phyloP scores from a whole-genome alignment of 2,113 vertebrate genomes.

The Thamnaconus septentrionalis region DNA sequence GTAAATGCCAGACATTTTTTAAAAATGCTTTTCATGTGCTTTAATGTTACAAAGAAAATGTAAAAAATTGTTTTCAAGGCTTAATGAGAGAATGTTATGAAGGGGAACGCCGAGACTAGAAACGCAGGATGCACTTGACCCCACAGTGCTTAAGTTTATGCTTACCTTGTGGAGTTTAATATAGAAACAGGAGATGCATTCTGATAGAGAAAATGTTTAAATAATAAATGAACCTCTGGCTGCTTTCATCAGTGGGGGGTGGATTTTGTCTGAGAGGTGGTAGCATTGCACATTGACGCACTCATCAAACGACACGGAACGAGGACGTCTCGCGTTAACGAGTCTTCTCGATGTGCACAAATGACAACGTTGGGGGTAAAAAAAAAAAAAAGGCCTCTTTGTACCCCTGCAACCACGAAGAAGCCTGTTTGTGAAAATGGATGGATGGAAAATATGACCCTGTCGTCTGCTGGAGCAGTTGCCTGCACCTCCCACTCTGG shows the following conservation, averaged over 20 bases:
- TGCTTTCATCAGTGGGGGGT: conserved; percentile 63
- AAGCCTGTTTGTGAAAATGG: no score
- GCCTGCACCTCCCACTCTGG: not conserved
- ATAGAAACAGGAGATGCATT: conserved; percentile 76
- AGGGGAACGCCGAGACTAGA: not conserved
- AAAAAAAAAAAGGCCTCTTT: not conserved
- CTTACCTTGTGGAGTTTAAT: conserved; percentile 70
- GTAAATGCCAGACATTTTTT: not conserved
- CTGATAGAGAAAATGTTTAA: conserved; percentile 75
- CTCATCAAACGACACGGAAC: conserved; percentile 14
- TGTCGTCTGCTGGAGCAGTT: not conserved
- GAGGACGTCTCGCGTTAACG: conserved; percentile 22
- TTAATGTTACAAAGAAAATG: not conserved
- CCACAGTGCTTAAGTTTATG: conserved; percentile 55
- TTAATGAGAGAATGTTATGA: conserved; percentile 4
- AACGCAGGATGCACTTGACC: conserved; percentile 39
- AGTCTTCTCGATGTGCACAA: conserved; percentile 1
- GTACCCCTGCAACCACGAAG: no score
- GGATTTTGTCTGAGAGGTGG: conserved; percentile 55
- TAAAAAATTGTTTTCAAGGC: no score
- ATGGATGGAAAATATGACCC: not conserved
- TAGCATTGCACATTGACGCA: conserved; percentile 42
- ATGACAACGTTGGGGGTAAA: not conserved
- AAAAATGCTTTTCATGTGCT: not conserved
- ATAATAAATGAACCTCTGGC: conserved; percentile 80